These are phyloP conservation scores for Diadema setosum DNA, from an alignment of 35 echinoderm and acorn worm species.

Conservation along the genomic window DNA sequence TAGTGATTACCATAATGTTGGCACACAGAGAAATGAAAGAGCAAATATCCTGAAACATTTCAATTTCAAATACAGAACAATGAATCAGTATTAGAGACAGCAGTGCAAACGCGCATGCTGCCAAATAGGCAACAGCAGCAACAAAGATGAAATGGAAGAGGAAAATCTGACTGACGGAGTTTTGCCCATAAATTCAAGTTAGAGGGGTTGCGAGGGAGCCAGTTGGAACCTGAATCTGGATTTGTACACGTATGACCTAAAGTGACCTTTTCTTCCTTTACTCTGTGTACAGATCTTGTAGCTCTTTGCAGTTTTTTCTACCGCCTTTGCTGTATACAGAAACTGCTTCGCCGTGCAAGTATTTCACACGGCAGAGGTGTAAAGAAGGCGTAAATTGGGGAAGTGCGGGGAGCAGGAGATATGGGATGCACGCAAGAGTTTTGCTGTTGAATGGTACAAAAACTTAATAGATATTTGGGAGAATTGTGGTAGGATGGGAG, in stretches of 20 bases:
- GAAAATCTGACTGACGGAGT: not conserved
- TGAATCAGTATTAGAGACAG: too few relatives aligned
- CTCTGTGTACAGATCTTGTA: not conserved
- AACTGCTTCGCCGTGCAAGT: not conserved
- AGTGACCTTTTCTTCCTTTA: not conserved
- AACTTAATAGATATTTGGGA: not conserved
- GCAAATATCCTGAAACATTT: too few relatives aligned
- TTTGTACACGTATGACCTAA: not conserved
- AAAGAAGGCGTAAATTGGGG: not conserved
- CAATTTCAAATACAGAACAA: too few relatives aligned
- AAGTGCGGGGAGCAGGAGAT: not conserved
- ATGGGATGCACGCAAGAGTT: not conserved
- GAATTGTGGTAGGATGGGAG: too few relatives aligned
- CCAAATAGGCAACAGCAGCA: not conserved
- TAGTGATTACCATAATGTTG: too few relatives aligned
- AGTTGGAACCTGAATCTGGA: not conserved
- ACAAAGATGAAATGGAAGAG: not conserved
- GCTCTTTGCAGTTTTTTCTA: conserved; percentile 5
- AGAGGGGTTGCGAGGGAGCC: not conserved
- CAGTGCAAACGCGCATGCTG: not conserved
- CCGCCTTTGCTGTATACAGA: not conserved
- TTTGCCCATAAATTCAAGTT: not conserved
- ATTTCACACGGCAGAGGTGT: not conserved
- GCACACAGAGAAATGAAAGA: too few relatives aligned
- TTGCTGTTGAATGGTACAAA: not conserved